A percentile compares a stretch with the other conserved stretches of the same genome.
These are phyloP conservation scores for Chalcis sispes DNA, from an alignment of 2,888 invertebrate species.

Conservation along the genomic window DNA sequence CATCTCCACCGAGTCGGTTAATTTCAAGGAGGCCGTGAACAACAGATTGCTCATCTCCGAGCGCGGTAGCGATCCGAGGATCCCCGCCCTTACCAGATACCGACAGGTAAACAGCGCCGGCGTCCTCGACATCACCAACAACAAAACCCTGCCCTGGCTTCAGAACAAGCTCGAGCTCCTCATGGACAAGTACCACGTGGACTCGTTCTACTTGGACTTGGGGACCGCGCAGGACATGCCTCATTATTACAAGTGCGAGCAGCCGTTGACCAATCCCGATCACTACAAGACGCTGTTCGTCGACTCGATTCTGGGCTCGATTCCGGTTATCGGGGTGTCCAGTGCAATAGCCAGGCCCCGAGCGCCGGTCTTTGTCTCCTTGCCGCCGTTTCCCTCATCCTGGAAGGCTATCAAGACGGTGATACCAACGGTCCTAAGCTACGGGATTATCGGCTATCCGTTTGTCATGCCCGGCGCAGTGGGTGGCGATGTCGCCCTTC, in stretches of 20 bases:
- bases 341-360: slow-evolving; percentile 89
- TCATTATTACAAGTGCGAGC: slow-evolving; percentile 88
- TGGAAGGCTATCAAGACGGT: slow-evolving; percentile 91
- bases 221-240: slow-evolving; percentile 92
- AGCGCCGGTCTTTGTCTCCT: slow-evolving; percentile 89
- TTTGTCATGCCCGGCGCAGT: slow-evolving; percentile 96
- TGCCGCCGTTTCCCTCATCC: slow-evolving; percentile 90
- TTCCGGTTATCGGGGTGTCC: slow-evolving; percentile 88
- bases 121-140: slow-evolving; percentile 91
- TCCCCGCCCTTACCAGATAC: slow-evolving; percentile 88
- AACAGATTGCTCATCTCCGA: slow-evolving; percentile 88
- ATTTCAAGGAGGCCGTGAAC: slow-evolving; percentile 88
- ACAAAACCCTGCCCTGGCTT: slow-evolving; percentile 88
- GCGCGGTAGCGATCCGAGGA: slow-evolving; percentile 85
- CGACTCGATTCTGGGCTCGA: slow-evolving; percentile 79
- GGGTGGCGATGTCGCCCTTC: slow-evolving; percentile 89
- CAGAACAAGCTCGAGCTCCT: slow-evolving; percentile 84
- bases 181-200: slow-evolving; percentile 85
- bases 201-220: slow-evolving; percentile 89
- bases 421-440: slow-evolving; percentile 90
- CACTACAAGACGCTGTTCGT: slow-evolving; percentile 87
- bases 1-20: slow-evolving; percentile 89
- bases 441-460: slow-evolving; percentile 94
- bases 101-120: slow-evolving; percentile 89
- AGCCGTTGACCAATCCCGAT: slow-evolving; percentile 87